Conservation (phyloP, 2,797 vertebrate species). For the Melanotaenia boesemani region DNA sequence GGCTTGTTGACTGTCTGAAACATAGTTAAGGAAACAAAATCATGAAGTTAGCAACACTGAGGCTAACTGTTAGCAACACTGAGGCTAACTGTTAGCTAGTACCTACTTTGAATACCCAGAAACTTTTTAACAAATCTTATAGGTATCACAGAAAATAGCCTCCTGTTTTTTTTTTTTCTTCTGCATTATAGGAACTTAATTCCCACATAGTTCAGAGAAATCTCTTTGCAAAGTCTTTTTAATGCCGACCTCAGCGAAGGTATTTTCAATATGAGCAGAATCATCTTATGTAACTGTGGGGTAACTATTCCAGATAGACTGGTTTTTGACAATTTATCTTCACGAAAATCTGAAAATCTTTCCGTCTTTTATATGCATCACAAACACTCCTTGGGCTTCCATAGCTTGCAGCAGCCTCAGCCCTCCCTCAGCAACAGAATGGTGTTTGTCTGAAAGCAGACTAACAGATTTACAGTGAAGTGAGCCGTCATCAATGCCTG, state of each 20-base stretch:
- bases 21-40: not conserved
- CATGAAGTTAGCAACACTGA: not conserved
- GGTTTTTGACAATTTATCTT: not conserved
- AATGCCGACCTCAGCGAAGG: not conserved
- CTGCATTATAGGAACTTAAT: not conserved
- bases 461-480: too few relatives aligned
- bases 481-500: too few relatives aligned
- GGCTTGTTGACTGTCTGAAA: not conserved
- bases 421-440: too few relatives aligned
- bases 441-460: too few relatives aligned
- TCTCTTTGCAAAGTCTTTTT: not conserved
- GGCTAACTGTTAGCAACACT: too few relatives aligned
- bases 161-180: not conserved
- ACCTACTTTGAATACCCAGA: not conserved
- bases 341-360: too few relatives aligned
- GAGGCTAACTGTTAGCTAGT: not conserved
- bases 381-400: too few relatives aligned
- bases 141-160: not conserved
- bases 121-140: not conserved
- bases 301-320: not conserved
- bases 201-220: not conserved
- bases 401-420: too few relatives aligned
- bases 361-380: too few relatives aligned
- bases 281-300: not conserved
- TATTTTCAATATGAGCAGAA: not conserved